A percentile compares a stretch with the other conserved stretches of the same genome.
These are phyloP conservation scores for Lagopus leucura DNA, from an alignment of 2,113 vertebrate genomes.

Conservation along the genomic window DNA sequence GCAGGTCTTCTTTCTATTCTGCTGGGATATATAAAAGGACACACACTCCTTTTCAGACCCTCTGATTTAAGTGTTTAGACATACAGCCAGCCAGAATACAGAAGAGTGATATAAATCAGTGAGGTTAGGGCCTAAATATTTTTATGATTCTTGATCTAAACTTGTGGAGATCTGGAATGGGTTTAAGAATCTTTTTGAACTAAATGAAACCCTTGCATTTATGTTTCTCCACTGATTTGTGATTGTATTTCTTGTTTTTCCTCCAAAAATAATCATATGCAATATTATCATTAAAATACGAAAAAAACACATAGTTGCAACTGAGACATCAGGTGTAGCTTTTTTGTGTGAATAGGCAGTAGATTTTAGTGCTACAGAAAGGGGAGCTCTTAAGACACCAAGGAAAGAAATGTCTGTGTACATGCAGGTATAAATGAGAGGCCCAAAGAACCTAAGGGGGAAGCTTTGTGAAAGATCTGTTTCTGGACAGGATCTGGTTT, in stretches of 20 bases:
- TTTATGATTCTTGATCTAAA: not conserved
- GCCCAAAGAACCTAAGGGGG: not conserved
- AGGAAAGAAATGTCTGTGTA: fast-evolving
- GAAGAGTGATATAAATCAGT: not conserved
- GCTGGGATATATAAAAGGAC: not conserved
- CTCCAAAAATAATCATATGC: not conserved
- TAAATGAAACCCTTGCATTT: not conserved
- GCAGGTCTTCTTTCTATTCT: not conserved
- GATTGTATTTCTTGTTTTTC: not conserved
- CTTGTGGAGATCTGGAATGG: not conserved
- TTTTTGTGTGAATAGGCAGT: not conserved
- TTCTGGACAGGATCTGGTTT: not conserved
- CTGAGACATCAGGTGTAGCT: not conserved
- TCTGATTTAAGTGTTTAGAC: not conserved
- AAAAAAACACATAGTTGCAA: not conserved
- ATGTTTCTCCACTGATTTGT: not conserved
- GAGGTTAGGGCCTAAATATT: not conserved
- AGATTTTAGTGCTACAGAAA: not conserved
- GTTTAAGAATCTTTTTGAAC: not conserved
- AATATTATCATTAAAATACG: not conserved
- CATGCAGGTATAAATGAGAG: not conserved
- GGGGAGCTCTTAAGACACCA: not conserved
- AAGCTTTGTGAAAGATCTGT: not conserved
- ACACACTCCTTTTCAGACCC: not conserved
- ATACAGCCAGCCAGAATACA: not conserved